Conservation (phyloP, 2,888 invertebrate species). For the Melanargia galathea region DNA sequence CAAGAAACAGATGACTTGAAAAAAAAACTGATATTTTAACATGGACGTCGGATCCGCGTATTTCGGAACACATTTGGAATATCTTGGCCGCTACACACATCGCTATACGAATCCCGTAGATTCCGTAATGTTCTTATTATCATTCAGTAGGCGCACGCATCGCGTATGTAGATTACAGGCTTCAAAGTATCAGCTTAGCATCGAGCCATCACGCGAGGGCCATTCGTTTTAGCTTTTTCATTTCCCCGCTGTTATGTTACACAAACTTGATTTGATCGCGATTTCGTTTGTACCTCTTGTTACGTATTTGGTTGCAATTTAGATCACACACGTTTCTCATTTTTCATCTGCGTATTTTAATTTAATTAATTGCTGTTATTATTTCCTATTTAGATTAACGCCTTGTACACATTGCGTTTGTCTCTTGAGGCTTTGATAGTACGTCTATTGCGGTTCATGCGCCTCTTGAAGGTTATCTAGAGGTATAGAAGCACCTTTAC, state of each 20-base stretch:
- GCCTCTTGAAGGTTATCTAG: too few species aligned
- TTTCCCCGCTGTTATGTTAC: slow-evolving; percentile 28
- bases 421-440: too few species aligned
- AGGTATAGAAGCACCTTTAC: too few species aligned
- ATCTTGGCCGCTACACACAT: not conserved
- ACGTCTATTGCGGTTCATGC: too few species aligned
- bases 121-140: slow-evolving; percentile 5
- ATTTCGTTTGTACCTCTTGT: slow-evolving; percentile 25
- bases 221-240: slow-evolving; percentile 37
- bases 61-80: not conserved
- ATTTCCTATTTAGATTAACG: too few species aligned
- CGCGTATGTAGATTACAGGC: slow-evolving; percentile 17
- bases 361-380: not conserved
- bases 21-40: too few species aligned
- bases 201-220: slow-evolving; percentile 31
- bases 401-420: too few species aligned
- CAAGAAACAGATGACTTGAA: too few species aligned
- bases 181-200: slow-evolving; percentile 28
- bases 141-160: slow-evolving; percentile 14
- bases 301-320: slow-evolving; percentile 11
- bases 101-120: not conserved
- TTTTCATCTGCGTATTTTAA: not conserved
- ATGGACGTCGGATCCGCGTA: not conserved
- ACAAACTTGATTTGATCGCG: slow-evolving; percentile 20
- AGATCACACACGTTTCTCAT: slow-evolving; percentile 2